Base-by-base conservation (phyloP, 2,888 invertebrate genomes). In the Plagodis pulveraria region DNA sequence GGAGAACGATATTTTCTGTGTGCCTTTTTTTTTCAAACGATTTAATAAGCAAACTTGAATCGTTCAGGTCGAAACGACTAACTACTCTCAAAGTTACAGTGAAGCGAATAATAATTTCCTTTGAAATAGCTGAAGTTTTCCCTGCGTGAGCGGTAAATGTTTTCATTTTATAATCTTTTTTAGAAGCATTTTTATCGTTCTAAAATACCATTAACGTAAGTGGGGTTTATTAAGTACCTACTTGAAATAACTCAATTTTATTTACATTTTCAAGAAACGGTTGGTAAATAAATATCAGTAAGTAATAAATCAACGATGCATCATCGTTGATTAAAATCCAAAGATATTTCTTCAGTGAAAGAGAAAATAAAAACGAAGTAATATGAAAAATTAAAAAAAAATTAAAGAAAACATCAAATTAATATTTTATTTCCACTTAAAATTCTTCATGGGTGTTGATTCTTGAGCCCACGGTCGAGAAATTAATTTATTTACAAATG, bases 51-150 rank as follows among this genome's bases (percentile, higher is more conserved):
- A 32, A 35, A 52, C 62, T 63, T 45, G 59, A 46, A 55, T 69
- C 67, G 56, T 69, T 65, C 56, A 59, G 51, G 51, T 56, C 52
- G 56, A 65, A 68, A 70, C 65, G 69, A 66, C 65, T 70, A 62
- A 70, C 72, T 73, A 73, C 72, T 73, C 76, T 71, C 61, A 66
- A 69, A 71, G 71, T 75, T 63, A 71, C 76, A 78, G 67, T 78
- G 72, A 71, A 78, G 75, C 76, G 73, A 73, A 71, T 76, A 78
- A 78, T 75, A 71, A 75, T 73, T 70, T 64, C 70, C 71, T 78
- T 80, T 79, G 71, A 80, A 78, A 79, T 78, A 76, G 75, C 73
- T 73, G 64, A 81, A 82, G 74, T 80, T 83, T 74, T 69, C 67
- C 74, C 68, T 71, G 71, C 78, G 75, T 72, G 71, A 74, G 71